Evolutionary conservation across 2,113 vertebrate species (phyloP).

Genomic region (Larimichthys crocea): DNA sequence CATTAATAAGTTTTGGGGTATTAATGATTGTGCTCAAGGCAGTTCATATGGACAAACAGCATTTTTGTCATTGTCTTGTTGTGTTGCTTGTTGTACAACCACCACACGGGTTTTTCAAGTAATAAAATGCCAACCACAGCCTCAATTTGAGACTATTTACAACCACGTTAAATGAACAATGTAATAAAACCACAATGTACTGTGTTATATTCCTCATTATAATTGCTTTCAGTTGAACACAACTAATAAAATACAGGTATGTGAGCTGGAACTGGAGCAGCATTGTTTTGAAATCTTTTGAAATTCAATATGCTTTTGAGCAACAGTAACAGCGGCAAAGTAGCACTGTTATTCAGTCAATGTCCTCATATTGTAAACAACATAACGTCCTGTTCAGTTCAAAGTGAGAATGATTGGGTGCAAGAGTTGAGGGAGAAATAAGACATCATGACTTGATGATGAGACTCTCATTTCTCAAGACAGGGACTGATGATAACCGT

Average conservation of each 20-base stretch:
- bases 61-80: too few relatives aligned
- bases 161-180: neutral
- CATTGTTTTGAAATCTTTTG: neutral
- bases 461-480: conserved; percentile 76
- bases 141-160: neutral
- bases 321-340: conserved; percentile 2
- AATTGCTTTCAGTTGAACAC: neutral
- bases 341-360: conserved; percentile 11
- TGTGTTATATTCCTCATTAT: neutral
- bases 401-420: conserved; percentile 50
- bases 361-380: conserved; percentile 58
- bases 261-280: neutral
- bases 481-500: conserved; percentile 76
- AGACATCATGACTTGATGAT: conserved; percentile 74
- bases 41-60: neutral
- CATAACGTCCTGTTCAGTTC: conserved; percentile 47
- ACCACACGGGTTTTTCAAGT: neutral
- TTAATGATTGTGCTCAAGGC: neutral
- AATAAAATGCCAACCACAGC: neutral
- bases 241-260: neutral
- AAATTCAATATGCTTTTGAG: neutral
- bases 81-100: neutral
- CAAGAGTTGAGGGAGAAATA: conserved; percentile 58
- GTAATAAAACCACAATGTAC: neutral
- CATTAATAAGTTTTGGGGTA: too few relatives aligned